Base-by-base conservation (phyloP, 2,888 invertebrate genomes). In the Catocala nupta region DNA sequence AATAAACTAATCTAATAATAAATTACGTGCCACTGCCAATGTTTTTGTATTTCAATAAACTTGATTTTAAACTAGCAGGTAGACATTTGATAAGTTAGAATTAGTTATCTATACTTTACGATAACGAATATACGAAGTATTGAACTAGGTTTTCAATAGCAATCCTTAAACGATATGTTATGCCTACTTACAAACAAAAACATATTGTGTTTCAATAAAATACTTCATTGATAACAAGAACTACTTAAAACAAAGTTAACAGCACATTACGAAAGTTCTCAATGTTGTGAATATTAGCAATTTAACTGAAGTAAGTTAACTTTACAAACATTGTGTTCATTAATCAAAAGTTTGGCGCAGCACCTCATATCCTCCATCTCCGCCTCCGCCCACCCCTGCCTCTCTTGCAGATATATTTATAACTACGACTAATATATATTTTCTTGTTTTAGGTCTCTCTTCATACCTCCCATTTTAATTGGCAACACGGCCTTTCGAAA, bases 321-420 rank as follows among this genome's bases (percentile, higher is more conserved):
- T 93, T 91, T 87, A 87, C 87, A 89, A 91, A 90, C 90, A 90
- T 90, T 88, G 85, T 87, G 85, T 91, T 92, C 93, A 94, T 94
- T 94, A 93, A 93, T 94, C 94, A 94, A 93, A 94, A 94, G 92
- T 94, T 94, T 92, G 90, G 91, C 92, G 92, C 93, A 92, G 89
- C 86, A 83, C 86, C 88, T 89, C 88, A 85, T 88, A 88, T 88
- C 88, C 90, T 89, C 87, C 87, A 84, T 83, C 87, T 87, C 83
- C 85, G 76, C 80, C 80, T 76, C 78, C 84, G 81, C 84, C 81
- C 83, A 82, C 84, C 83, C 85, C 77, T 80, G 69, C 73, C 71
- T 77, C 71, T 70, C 80, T 73, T 81, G 78, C 63, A 65, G 76
- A 81, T 60, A 67, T 72, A 81, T 61, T 72, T 69, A 67, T 57